Evolutionary conservation across 2,888 invertebrate species (phyloP).

Genomic region (Cataglyphis rosenhaueri): DNA sequence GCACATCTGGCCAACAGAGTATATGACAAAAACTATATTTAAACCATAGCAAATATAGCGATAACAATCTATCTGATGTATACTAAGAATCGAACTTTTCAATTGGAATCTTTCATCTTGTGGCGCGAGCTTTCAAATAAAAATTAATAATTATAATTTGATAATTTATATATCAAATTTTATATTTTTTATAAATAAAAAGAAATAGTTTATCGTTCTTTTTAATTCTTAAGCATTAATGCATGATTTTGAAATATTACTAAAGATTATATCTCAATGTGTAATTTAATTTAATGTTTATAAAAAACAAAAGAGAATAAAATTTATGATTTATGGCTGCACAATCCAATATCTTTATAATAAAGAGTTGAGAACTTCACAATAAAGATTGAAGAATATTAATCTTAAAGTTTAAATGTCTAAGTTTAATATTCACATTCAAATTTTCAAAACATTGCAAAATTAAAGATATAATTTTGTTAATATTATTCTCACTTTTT

Average conservation of each 20-base stretch:
- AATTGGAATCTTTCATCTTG: neutral
- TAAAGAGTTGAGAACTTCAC: neutral
- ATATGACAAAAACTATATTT: neutral
- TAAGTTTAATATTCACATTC: too few relatives aligned
- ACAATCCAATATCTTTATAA: neutral
- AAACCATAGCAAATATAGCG: neutral
- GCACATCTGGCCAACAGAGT: neutral
- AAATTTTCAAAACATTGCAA: too few relatives aligned
- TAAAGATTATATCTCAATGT: neutral
- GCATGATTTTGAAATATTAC: neutral
- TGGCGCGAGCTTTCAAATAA: neutral
- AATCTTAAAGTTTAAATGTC: too few relatives aligned
- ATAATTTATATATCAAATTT: neutral
- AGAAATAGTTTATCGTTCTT: neutral
- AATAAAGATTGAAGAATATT: too few relatives aligned
- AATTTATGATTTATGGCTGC: neutral
- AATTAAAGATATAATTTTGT: too few relatives aligned
- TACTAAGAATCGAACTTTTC: neutral
- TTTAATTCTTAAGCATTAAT: neutral
- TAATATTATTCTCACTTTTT: too few relatives aligned
- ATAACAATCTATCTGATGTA: neutral
- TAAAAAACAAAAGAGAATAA: neutral
- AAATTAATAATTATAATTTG: neutral
- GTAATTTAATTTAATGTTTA: neutral
- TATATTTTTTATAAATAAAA: neutral